These are phyloP conservation scores for Neosilurus hyrtlii DNA, from an alignment of 2,797 vertebrate genomes.

Conservation along the genomic window DNA sequence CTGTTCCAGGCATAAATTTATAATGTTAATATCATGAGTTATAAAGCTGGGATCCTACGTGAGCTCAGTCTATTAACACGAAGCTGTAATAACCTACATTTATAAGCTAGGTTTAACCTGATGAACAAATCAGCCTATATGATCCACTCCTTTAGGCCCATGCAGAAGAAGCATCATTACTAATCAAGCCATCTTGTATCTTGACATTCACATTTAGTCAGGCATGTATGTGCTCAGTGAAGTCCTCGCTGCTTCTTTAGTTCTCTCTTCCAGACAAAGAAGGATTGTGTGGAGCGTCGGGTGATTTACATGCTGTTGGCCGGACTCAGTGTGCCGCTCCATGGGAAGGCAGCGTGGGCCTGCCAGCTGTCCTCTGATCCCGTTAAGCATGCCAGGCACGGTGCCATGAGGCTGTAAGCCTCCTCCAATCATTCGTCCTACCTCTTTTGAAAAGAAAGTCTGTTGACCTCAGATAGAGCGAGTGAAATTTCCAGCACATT, in stretches of 20 bases:
- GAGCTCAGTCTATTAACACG: neutral
- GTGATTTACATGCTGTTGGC: conserved; percentile 58
- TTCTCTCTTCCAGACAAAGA: conserved; percentile 57
- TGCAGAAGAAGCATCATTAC: conserved; percentile 16
- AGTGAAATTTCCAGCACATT: conserved; percentile 59
- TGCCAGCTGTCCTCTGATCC: conserved; percentile 62
- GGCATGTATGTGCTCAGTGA: conserved; percentile 49
- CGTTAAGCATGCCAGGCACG: conserved; percentile 60
- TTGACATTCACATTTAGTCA: conserved; percentile 48
- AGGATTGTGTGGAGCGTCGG: conserved; percentile 55
- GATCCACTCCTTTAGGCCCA: neutral
- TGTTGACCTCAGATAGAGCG: conserved; percentile 64
- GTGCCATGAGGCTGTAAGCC: conserved; percentile 60
- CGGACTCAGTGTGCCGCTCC: conserved; percentile 52
- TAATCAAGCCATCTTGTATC: conserved; percentile 49
- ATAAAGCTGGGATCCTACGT: neutral
- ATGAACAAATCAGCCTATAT: conserved; percentile 10
- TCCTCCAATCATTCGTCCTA: conserved; percentile 56
- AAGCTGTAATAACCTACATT: neutral
- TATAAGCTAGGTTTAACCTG: neutral
- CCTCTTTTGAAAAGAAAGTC: conserved; percentile 61
- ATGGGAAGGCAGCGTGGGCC: conserved; percentile 52
- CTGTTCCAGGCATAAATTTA: neutral
- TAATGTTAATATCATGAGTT: neutral
- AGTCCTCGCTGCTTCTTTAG: conserved; percentile 55